Evolutionary conservation across 2,113 vertebrate genomes (phyloP).

Genomic region (Tragulus kanchil): DNA sequence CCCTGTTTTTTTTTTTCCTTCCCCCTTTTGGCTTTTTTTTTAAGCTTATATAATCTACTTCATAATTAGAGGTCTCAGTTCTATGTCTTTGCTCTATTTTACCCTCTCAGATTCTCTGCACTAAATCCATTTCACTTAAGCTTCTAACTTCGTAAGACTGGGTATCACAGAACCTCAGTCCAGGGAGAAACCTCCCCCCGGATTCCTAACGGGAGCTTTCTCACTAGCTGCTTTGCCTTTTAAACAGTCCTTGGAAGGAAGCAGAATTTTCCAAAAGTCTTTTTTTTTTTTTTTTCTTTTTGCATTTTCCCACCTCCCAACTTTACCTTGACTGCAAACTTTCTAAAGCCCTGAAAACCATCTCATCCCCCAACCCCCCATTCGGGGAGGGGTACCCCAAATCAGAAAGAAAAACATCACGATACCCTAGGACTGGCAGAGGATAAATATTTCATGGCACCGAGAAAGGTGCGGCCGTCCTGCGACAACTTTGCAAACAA

Average conservation of each 20-base stretch:
- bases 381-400: background rate
- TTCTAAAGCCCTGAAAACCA: slow-evolving; percentile 68
- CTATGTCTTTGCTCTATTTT: slow-evolving; percentile 67
- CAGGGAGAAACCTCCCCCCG: slow-evolving; percentile 73
- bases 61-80: slow-evolving; percentile 70
- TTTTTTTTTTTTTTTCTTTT: background rate
- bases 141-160: slow-evolving; percentile 61
- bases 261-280: slow-evolving; percentile 43
- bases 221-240: slow-evolving; percentile 55
- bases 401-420: background rate
- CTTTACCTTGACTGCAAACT: slow-evolving; percentile 80
- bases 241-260: slow-evolving; percentile 58
- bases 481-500: slow-evolving; percentile 80
- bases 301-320: slow-evolving; percentile 57
- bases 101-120: slow-evolving; percentile 65
- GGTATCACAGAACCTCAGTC: slow-evolving; percentile 61
- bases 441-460: slow-evolving; percentile 75
- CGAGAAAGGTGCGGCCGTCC: slow-evolving; percentile 75
- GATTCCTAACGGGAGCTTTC: slow-evolving; percentile 64
- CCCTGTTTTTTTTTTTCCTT: background rate
- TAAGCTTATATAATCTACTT: slow-evolving; percentile 64
- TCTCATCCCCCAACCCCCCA: background rate
- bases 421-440: slow-evolving; percentile 68
- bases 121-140: slow-evolving; percentile 58
- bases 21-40: slow-evolving; percentile 4